A percentile compares a stretch with the other conserved stretches of the same genome.
phyloP scores from a whole-genome alignment of 23 tunicate genomes.

The Trididemnum clinides region DNA sequence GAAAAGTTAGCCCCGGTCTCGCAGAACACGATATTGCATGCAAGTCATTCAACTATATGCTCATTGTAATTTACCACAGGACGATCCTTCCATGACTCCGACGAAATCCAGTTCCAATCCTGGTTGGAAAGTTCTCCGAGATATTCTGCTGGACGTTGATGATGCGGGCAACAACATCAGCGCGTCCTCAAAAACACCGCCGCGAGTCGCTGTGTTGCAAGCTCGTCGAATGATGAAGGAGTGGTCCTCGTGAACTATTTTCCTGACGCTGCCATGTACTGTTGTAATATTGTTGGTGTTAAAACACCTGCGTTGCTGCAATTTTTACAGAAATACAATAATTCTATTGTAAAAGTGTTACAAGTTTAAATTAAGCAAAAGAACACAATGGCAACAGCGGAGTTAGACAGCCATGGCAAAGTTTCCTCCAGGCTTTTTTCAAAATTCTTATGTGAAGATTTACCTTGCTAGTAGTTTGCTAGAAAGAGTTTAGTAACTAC shows the following conservation, averaged over 20 bases:
- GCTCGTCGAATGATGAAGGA: conserved; percentile 47
- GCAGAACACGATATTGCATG: not conserved
- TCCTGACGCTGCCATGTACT: not conserved
- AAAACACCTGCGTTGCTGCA: too few species aligned
- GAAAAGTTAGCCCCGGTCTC: too few species aligned
- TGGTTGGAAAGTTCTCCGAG: conserved; percentile 58
- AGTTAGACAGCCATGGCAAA: too few species aligned
- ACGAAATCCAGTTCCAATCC: not conserved
- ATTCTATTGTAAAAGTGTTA: too few species aligned
- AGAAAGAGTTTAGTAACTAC: too few species aligned
- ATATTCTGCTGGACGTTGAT: conserved; percentile 16
- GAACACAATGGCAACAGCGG: too few species aligned
- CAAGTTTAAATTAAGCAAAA: too few species aligned
- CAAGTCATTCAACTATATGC: not conserved
- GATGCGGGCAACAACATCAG: not conserved
- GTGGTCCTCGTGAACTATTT: conserved; percentile 49
- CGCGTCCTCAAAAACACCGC: not conserved
- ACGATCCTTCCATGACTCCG: not conserved
- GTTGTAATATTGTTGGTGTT: too few species aligned
- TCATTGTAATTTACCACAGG: not conserved
- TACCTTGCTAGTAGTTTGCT: too few species aligned
- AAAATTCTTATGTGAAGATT: too few species aligned
- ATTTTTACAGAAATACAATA: too few species aligned
- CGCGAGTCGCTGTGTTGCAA: conserved; percentile 29
- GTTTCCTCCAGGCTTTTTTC: too few species aligned